Evolutionary conservation across 2,888 invertebrate species (phyloP), one percentile per base, ranked within the genome.

Genomic region (Entomobrya multifasciata): DNA sequence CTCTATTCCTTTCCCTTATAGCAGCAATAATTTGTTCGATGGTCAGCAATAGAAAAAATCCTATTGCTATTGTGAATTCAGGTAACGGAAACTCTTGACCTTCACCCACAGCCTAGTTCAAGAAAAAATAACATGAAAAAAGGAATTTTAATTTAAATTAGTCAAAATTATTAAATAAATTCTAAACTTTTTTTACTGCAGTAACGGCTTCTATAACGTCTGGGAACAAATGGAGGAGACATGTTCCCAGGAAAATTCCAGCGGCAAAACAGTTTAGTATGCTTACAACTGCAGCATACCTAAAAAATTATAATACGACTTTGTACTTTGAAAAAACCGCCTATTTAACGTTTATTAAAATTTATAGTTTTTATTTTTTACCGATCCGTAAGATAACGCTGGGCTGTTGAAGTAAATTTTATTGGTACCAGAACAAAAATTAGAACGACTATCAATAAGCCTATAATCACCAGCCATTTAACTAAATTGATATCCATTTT

Each of bases 21-120:
- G 90, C 90, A 0, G 91, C 86, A 70, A 91, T 90, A 17, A 91
- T 90, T 86, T 91, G 91, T 65, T 91, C 91, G n/a, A 90, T 87
- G 3, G 91, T 90, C 22, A 91, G 70, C 1, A 91, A 85, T 0
- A 91, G 22, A 70, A 91, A 91, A 81, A 91, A 91, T 10, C 91
- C 91, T 86, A 91, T 88, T 27, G 90, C 90, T 13, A 88, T 88
- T 11, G 88, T 88, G 49, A 89, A 89, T 44, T 89, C 89, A 6
- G 89, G 88, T 52, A 90, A 86, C 0, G 89, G 90, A 65, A 90
- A 90, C 8, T 86, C 49, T 15, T 89, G 90, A 30, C 90, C 90
- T 0, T 90, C 72, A 13, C 11, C 4, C 79, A 91, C 77, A 5
- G 91, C 91, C 90, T 90, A 44, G n/a, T 20, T n/a, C n/a, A n/a